Percentiles rank a stretch among this genome's conserved stretches.
Evolutionary conservation across 2,113 vertebrate species (phyloP).

Genomic region (Gasterosteus aculeatus): DNA sequence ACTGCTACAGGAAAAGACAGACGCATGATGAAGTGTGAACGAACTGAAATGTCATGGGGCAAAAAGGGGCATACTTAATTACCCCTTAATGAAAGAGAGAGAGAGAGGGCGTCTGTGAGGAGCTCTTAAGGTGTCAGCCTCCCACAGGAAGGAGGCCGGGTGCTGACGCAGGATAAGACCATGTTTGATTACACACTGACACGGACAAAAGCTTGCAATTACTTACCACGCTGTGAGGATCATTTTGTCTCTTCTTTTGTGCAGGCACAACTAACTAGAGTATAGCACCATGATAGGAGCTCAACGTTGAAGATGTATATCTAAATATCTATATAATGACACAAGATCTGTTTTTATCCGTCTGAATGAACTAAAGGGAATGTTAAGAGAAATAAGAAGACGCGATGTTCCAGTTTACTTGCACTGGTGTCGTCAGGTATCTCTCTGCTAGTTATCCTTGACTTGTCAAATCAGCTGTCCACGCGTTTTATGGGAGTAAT

Average conservation of each 20-base stretch:
- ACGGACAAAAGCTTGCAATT: conserved; percentile 63
- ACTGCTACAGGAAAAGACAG: conserved; percentile 48
- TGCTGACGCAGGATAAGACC: conserved; percentile 54
- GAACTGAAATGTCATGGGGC: conserved; percentile 54
- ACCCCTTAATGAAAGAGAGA: conserved; percentile 48
- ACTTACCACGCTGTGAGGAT: conserved; percentile 25
- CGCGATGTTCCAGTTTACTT: conserved; percentile 18
- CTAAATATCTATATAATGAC: not conserved
- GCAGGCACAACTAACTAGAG: not conserved
- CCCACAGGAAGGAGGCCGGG: conserved; percentile 38
- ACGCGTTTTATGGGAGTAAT: conserved; percentile 68
- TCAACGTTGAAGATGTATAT: not conserved
- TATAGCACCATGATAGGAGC: conserved; percentile 23
- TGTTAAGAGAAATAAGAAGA: not conserved
- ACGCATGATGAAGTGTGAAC: conserved; percentile 44
- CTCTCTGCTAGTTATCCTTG: conserved; percentile 63
- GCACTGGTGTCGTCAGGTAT: conserved; percentile 32
- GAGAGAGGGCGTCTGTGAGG: conserved; percentile 28
- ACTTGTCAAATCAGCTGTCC: conserved; percentile 74
- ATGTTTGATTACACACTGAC: conserved; percentile 64
- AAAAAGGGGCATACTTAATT: conserved; percentile 61
- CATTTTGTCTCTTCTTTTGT: not conserved
- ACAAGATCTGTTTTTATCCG: conserved; percentile 8
- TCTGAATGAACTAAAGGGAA: conserved; percentile 16
- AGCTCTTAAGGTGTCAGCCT: conserved; percentile 50